Percentiles rank a stretch among this genome's conserved stretches.
Conservation (phyloP, 1,140 invertebrate species). For the Himalopsyche phryganea region DNA sequence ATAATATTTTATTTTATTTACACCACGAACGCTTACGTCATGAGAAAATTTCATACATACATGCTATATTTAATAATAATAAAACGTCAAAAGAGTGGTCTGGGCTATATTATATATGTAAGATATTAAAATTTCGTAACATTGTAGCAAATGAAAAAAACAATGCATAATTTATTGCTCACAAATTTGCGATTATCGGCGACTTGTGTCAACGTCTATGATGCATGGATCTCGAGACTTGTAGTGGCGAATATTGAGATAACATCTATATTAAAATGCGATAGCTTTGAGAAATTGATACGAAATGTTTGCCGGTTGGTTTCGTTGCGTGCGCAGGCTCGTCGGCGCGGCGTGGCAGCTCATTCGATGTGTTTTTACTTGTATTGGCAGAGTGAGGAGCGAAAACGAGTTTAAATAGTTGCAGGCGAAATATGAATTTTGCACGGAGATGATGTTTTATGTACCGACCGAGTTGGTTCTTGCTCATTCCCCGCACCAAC, state of each 20-base stretch:
- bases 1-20: too few species aligned
- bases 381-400: background rate
- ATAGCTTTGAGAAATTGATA: background rate
- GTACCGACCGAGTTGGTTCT: background rate
- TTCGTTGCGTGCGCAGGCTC: background rate
- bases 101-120: too few species aligned
- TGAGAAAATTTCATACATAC: too few species aligned
- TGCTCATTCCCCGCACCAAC: background rate
- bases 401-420: constrained; percentile 35
- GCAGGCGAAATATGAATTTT: constrained; percentile 34
- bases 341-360: background rate
- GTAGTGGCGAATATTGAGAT: too few species aligned
- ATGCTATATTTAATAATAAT: too few species aligned
- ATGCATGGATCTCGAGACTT: background rate
- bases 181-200: too few species aligned
- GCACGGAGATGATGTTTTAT: constrained; percentile 27
- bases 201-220: background rate
- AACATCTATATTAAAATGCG: too few species aligned
- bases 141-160: too few species aligned
- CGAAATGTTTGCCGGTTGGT: background rate
- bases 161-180: too few species aligned
- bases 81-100: too few species aligned
- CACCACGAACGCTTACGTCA: too few species aligned
- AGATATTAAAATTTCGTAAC: too few species aligned
- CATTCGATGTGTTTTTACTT: constrained; percentile 6